These are phyloP conservation scores for Germaria angustata DNA, from an alignment of 2,888 invertebrate species.

Conservation along the genomic window DNA sequence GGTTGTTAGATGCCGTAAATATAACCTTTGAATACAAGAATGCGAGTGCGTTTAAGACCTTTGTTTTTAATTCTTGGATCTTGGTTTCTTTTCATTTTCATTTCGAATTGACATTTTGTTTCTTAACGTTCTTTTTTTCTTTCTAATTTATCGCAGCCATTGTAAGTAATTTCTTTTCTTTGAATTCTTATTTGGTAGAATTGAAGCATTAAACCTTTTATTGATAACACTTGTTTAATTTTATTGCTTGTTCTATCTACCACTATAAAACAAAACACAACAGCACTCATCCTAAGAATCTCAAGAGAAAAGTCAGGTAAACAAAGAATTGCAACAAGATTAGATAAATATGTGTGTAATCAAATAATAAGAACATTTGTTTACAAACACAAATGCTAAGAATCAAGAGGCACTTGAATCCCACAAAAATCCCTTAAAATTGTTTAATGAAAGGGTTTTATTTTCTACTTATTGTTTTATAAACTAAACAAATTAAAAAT, in stretches of 20 bases:
- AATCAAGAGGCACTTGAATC: constrained; percentile 27
- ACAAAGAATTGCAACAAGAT: constrained; percentile 61
- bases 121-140: constrained; percentile 3
- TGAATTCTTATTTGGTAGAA: background rate
- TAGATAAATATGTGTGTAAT: constrained; percentile 55
- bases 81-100: constrained; percentile 21
- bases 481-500: background rate
- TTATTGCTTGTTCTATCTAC: constrained; percentile 20
- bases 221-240: constrained; percentile 62
- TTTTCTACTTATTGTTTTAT: background rate
- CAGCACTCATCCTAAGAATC: constrained; percentile 24
- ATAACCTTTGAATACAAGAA: constrained; percentile 46
- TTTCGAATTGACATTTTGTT: constrained; percentile 49
- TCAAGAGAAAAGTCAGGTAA: constrained; percentile 35
- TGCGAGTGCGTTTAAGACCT: constrained; percentile 50
- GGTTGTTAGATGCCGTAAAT: constrained; percentile 55
- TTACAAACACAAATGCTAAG: constrained; percentile 52
- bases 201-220: constrained; percentile 56
- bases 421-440: constrained; percentile 43
- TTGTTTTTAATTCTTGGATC: constrained; percentile 20
- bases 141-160: constrained; percentile 62
- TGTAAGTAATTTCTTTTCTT: constrained; percentile 50
- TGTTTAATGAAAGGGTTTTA: constrained; percentile 38
- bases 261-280: background rate
- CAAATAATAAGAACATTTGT: constrained; percentile 59